A percentile compares a stretch with the other conserved stretches of the same genome.
phyloP scores from a whole-genome alignment of 2,888 invertebrate species.

The Morpho helenor region DNA sequence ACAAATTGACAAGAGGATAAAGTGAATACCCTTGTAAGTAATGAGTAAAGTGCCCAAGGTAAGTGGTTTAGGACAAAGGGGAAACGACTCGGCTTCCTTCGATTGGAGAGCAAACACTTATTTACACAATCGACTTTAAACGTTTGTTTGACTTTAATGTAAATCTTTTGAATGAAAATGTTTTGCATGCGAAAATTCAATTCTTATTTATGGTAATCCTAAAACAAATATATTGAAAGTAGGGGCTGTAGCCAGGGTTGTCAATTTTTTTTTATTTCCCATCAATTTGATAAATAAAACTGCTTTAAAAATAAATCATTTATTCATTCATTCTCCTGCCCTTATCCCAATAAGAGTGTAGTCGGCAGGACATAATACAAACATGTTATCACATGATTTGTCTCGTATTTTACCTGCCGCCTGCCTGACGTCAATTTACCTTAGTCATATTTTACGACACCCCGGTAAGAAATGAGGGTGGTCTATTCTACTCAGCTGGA shows the following conservation, averaged over 20 bases:
- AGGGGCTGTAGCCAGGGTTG: not conserved
- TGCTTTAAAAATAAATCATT: too few species aligned
- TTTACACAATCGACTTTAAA: conserved; percentile 13
- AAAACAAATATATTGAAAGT: conserved; percentile 49
- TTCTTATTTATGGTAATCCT: conserved; percentile 40
- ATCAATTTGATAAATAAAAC: too few species aligned
- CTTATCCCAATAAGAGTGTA: too few species aligned
- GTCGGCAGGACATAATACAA: too few species aligned
- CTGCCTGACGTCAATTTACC: too few species aligned
- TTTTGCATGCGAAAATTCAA: conserved; percentile 13
- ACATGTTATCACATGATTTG: too few species aligned
- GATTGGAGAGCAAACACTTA: conserved; percentile 59
- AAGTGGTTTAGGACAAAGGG: conserved; percentile 36
- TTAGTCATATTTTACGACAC: too few species aligned
- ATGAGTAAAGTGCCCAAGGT: conserved; percentile 1
- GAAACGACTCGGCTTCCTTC: conserved; percentile 52
- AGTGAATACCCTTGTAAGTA: too few species aligned
- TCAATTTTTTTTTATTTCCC: not conserved
- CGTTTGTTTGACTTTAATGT: not conserved
- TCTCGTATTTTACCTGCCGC: too few species aligned
- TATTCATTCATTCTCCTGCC: too few species aligned
- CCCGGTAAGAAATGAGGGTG: too few species aligned
- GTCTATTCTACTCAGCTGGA: too few species aligned
- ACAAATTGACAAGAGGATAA: not conserved
- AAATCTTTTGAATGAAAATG: not conserved